phyloP scores from a whole-genome alignment of 2,113 vertebrate genomes.

The Genyomyrus donnyi region DNA sequence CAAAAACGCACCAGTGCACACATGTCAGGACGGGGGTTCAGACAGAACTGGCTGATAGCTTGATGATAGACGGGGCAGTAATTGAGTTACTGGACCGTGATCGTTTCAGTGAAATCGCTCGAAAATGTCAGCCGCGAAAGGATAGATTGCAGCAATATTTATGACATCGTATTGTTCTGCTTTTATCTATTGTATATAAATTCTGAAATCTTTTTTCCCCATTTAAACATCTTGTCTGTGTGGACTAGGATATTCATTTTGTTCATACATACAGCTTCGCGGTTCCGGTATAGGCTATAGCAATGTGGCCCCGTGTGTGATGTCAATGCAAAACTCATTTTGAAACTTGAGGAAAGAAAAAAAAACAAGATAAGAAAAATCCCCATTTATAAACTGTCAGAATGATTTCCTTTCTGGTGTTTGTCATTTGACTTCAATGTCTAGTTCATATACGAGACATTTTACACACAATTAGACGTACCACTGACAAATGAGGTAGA shows the following conservation, averaged over 20 bases:
- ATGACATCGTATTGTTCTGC: background rate
- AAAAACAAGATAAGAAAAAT: background rate
- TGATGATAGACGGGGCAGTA: background rate
- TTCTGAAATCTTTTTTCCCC: background rate
- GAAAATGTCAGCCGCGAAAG: background rate
- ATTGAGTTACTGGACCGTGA: background rate
- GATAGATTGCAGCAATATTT: background rate
- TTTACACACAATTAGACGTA: too few species aligned
- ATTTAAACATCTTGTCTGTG: background rate
- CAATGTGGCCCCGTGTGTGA: background rate
- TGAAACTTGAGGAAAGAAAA: background rate
- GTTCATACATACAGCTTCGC: background rate
- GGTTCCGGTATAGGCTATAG: background rate
- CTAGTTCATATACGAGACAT: background rate
- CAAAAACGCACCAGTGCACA: background rate
- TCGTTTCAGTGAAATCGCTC: background rate
- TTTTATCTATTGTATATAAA: background rate
- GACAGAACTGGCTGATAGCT: background rate
- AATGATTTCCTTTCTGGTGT: background rate
- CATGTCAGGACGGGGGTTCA: background rate
- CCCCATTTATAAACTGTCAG: background rate
- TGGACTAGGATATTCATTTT: background rate
- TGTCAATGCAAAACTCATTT: background rate
- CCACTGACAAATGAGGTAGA: background rate
- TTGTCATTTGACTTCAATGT: background rate